Percentiles rank a stretch among this genome's conserved stretches.
phyloP scores from a whole-genome alignment of 1,140 invertebrate species.

The Telenomus remus region DNA sequence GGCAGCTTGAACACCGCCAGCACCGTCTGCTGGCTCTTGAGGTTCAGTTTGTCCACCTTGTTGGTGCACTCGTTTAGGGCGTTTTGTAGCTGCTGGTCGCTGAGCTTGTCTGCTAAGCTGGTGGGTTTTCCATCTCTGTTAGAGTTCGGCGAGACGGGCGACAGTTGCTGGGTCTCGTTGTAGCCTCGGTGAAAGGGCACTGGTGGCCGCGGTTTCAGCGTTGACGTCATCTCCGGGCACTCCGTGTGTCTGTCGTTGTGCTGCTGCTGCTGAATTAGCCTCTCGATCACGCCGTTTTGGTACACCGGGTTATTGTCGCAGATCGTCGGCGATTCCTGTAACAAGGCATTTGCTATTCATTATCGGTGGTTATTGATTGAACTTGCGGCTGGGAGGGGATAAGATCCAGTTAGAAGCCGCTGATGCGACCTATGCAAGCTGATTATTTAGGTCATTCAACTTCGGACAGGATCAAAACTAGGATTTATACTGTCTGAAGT shows the following conservation, averaged over 20 bases:
- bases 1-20: slow-evolving; percentile 60
- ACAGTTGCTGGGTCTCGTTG: slow-evolving; percentile 4
- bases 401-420: slow-evolving; percentile 21
- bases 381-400: neutral
- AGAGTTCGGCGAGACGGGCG: slow-evolving; percentile 16
- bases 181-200: slow-evolving; percentile 47
- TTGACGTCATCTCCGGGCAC: slow-evolving; percentile 50
- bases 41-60: slow-evolving; percentile 63
- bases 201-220: slow-evolving; percentile 51
- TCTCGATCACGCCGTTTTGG: slow-evolving; percentile 77
- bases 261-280: slow-evolving; percentile 70
- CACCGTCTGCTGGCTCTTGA: slow-evolving; percentile 56
- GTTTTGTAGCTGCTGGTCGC: slow-evolving; percentile 60
- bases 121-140: slow-evolving; percentile 20
- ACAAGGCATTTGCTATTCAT: slow-evolving; percentile 48
- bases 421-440: neutral
- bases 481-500: neutral
- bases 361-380: slow-evolving; percentile 40
- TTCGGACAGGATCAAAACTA: too few relatives aligned
- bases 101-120: slow-evolving; percentile 13
- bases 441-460: slow-evolving; percentile 26
- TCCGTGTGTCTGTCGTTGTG: slow-evolving; percentile 61
- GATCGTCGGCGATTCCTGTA: slow-evolving; percentile 65
- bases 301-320: slow-evolving; percentile 71
- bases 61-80: slow-evolving; percentile 66